Percentiles rank a stretch among this genome's conserved stretches.
These are phyloP conservation scores for Ctenosaura bakeri DNA, from an alignment of 2,797 vertebrate genomes.

Conservation along the genomic window DNA sequence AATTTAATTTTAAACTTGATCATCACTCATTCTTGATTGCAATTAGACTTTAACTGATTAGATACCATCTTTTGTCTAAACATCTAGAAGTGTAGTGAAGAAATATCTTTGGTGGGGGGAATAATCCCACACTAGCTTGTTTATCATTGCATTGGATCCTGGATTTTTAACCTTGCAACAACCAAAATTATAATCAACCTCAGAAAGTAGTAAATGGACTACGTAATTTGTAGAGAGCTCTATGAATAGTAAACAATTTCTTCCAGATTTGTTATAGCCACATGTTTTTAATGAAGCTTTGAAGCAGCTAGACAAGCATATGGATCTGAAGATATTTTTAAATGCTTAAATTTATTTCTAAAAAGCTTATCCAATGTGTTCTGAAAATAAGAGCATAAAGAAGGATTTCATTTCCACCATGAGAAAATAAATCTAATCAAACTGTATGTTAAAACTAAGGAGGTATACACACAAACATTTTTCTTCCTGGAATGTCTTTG, in stretches of 20 bases:
- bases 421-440: constrained; percentile 8
- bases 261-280: constrained; percentile 49
- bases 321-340: background rate
- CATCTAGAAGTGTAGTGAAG: constrained; percentile 64
- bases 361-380: background rate
- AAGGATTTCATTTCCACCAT: background rate
- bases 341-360: background rate
- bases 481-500: background rate
- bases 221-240: constrained; percentile 48
- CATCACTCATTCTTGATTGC: constrained; percentile 73
- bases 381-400: background rate
- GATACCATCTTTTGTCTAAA: constrained; percentile 74
- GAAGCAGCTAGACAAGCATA: constrained; percentile 5
- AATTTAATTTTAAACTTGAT: constrained; percentile 79
- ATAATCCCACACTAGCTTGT: constrained; percentile 51
- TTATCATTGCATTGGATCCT: constrained; percentile 63
- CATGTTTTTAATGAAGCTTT: constrained; percentile 34
- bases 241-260: constrained; percentile 54
- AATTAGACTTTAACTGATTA: constrained; percentile 74
- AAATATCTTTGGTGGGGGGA: constrained; percentile 67
- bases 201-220: constrained; percentile 58
- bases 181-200: constrained; percentile 60
- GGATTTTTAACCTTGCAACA: constrained; percentile 68
- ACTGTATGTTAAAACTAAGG: background rate
- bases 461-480: background rate